Conservation (phyloP, 2,113 vertebrate species). For the Symphodus melops region DNA sequence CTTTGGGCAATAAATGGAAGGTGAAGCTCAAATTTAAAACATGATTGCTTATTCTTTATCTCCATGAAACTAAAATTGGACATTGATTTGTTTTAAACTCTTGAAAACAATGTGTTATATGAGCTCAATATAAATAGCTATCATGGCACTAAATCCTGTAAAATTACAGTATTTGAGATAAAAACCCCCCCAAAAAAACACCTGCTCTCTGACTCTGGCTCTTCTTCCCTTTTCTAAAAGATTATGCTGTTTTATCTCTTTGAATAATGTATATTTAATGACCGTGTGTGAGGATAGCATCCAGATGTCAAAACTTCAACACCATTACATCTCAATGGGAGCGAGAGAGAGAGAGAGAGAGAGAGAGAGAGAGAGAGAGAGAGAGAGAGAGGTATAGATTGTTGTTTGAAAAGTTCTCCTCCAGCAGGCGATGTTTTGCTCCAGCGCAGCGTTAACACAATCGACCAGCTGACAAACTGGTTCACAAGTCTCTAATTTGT, state of each 20-base stretch:
- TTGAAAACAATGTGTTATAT: neutral
- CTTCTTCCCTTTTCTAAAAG: neutral
- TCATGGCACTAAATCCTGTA: neutral
- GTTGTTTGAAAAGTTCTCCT: constrained; percentile 19
- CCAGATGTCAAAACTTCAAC: constrained; percentile 15
- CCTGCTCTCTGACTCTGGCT: neutral
- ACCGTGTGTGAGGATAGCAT: neutral
- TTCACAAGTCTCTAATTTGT: constrained; percentile 11
- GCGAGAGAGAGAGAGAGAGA: no score
- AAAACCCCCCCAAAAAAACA: neutral
- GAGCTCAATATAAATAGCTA: constrained; percentile 14
- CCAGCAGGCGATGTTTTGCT: constrained; percentile 2
- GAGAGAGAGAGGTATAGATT: constrained; percentile 1
- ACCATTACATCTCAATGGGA: neutral
- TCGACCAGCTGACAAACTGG: constrained; percentile 8
- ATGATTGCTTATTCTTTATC: neutral
- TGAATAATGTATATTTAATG: constrained; percentile 49
- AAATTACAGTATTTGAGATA: neutral
- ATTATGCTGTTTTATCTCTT: constrained; percentile 36
- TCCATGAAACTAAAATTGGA: neutral
- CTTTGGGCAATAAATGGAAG: neutral
- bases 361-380: no score
- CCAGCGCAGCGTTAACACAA: constrained; percentile 1
- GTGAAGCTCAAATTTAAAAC: neutral
- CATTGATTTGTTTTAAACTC: no score